A percentile compares a stretch with the other conserved stretches of the same genome.
phyloP scores from a whole-genome alignment of 1,140 invertebrate species.

The Melitaea cinxia region DNA sequence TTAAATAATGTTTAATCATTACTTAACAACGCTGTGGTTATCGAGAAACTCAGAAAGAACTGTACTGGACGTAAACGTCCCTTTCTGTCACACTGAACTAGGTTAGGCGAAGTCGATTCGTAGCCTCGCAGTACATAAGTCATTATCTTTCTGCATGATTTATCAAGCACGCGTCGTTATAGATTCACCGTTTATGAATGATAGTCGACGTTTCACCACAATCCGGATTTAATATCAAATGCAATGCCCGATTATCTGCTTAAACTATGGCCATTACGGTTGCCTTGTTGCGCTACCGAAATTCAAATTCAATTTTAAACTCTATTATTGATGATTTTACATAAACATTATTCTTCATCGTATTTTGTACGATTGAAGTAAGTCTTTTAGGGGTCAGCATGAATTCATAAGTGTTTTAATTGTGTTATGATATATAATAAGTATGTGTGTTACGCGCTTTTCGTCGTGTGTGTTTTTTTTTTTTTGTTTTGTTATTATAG shows the following conservation, averaged over 20 bases:
- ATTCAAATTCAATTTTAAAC: slow-evolving; percentile 2
- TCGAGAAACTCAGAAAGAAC: no score
- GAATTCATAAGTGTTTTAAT: no score
- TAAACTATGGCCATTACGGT: slow-evolving; percentile 9
- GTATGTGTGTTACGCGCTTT: no score
- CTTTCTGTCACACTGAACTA: background rate
- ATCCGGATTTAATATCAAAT: slow-evolving; percentile 22
- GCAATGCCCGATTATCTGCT: slow-evolving; percentile 23
- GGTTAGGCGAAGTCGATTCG: background rate
- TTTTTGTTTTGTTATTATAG: no score
- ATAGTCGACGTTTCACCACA: slow-evolving; percentile 8
- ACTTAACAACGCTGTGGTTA: no score
- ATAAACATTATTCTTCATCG: no score
- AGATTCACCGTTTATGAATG: slow-evolving; percentile 16
- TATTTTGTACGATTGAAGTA: no score
- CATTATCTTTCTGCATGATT: slow-evolving; percentile 19
- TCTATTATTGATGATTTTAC: background rate
- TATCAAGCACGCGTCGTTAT: slow-evolving; percentile 15
- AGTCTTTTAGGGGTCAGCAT: no score
- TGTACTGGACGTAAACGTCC: background rate
- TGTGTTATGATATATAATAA: no score
- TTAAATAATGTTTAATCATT: no score
- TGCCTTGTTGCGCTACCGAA: slow-evolving; percentile 15
- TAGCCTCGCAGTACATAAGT: background rate
- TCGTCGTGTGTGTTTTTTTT: no score